Evolutionary conservation across 2,797 vertebrate genomes (phyloP).

Genomic region (Vireo griseus): DNA sequence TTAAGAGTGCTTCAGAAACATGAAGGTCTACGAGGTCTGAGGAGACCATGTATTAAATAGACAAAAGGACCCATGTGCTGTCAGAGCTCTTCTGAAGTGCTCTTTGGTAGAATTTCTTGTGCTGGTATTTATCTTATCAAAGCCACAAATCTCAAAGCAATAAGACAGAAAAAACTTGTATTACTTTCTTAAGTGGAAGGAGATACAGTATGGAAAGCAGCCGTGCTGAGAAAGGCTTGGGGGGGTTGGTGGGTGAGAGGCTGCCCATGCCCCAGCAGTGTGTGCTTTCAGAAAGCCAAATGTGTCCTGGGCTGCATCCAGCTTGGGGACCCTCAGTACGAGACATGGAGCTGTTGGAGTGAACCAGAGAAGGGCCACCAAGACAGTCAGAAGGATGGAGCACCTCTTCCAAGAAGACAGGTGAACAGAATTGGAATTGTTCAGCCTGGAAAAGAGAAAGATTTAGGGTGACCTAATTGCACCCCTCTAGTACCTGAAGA

Average conservation of each 20-base stretch:
- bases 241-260: background rate
- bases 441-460: background rate
- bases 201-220: rapidly evolving
- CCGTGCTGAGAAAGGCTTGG: background rate
- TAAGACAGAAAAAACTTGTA: background rate
- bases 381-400: background rate
- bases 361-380: background rate
- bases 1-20: background rate
- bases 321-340: background rate
- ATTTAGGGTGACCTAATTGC: no score
- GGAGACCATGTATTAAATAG: background rate
- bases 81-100: background rate
- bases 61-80: background rate
- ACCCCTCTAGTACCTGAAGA: background rate
- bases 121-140: background rate
- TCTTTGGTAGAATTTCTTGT: background rate
- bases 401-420: background rate
- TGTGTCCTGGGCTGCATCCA: background rate
- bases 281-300: background rate
- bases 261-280: rapidly evolving
- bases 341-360: background rate
- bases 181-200: background rate
- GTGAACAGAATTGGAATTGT: rapidly evolving
- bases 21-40: background rate
- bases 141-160: background rate